Percentiles rank a stretch among this genome's conserved stretches.
phyloP scores from a whole-genome alignment of 2,888 invertebrate genomes.

The Cepaea hortensis region DNA sequence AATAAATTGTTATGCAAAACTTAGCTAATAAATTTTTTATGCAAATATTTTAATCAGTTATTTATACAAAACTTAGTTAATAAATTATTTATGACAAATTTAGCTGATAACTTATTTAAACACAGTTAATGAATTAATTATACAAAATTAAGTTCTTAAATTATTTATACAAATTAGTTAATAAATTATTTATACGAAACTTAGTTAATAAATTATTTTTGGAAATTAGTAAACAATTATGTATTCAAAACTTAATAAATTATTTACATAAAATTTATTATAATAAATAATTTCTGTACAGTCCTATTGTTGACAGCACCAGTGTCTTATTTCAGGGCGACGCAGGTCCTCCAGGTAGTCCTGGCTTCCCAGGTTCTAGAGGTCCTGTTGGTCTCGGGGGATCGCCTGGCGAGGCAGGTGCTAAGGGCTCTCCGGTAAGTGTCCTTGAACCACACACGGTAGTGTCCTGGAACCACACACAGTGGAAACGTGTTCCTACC shows the following conservation, averaged over 20 bases:
- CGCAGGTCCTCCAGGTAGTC: slow-evolving; percentile 56
- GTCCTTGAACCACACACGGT: not conserved
- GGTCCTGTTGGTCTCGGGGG: slow-evolving; percentile 67
- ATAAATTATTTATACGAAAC: not conserved
- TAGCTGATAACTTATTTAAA: too few species aligned
- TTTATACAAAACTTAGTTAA: too few species aligned
- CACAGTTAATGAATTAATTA: too few species aligned
- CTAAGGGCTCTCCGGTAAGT: slow-evolving; percentile 65
- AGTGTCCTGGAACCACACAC: too few species aligned
- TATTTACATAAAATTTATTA: not conserved
- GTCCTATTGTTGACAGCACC: not conserved
- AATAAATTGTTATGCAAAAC: too few species aligned
- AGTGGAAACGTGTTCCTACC: too few species aligned
- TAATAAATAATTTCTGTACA: not conserved
- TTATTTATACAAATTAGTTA: too few species aligned
- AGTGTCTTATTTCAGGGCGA: slow-evolving; percentile 53
- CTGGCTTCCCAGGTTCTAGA: slow-evolving; percentile 68
- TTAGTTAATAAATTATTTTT: not conserved
- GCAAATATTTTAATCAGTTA: too few species aligned
- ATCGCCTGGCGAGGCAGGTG: slow-evolving; percentile 61
- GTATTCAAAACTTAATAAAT: too few species aligned
- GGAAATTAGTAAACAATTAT: too few species aligned
- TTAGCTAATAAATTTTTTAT: too few species aligned
- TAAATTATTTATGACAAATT: too few species aligned
- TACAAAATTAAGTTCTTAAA: not conserved